Base-by-base conservation (phyloP, 2,797 vertebrate genomes). In the Rhinella marina region DNA sequence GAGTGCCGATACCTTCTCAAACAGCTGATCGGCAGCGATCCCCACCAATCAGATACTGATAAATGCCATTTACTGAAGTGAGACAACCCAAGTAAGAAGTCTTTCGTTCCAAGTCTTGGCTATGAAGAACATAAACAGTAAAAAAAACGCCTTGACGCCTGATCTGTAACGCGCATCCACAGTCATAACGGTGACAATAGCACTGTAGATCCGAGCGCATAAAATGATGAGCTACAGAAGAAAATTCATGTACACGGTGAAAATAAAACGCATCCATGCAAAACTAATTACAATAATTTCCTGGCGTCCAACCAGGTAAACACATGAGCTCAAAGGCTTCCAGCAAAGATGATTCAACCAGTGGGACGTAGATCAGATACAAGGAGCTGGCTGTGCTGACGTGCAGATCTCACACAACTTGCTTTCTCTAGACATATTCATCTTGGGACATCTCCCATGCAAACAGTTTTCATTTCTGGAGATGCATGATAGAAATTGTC, bases 271-370 rank as follows among this genome's bases (percentile, higher is more conserved):
- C 70, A 29, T 84, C 80, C 88, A 86, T 83, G 62, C 80, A 86
- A 89, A 89, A 89, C 88, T 52, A 82, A 89, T 89, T 86, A 82
- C 29, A 86, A 83, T 86, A 79, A 76, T 89, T 89, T 86, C 73
- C 80, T 83, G 88, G 88, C 88, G 21, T 70, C 54, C n/a, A n/a
- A 52, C 25, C 41, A 61, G 23, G 88, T 86, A 86, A 86, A 86
- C 84, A 86, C 86, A 89, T 54, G 7, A 89, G 50, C 48, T 81
- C 52, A 70, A 78, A 54, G 52, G 62, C 52, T 79, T 83, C 80
- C 88, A 86, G 80, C 17, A 32, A 48, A 82, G 88, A 79, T 86
- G 88, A 89, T 86, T 78, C 84, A 86, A 61, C 17, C 10, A 72
- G 72, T 89, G 88, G 88, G 88, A 86, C 77, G 62, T 25, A 83